A percentile compares a stretch with the other conserved stretches of the same genome.
Evolutionary conservation across 2,113 vertebrate genomes (phyloP).

Genomic region (Reinhardtius hippoglossoides): DNA sequence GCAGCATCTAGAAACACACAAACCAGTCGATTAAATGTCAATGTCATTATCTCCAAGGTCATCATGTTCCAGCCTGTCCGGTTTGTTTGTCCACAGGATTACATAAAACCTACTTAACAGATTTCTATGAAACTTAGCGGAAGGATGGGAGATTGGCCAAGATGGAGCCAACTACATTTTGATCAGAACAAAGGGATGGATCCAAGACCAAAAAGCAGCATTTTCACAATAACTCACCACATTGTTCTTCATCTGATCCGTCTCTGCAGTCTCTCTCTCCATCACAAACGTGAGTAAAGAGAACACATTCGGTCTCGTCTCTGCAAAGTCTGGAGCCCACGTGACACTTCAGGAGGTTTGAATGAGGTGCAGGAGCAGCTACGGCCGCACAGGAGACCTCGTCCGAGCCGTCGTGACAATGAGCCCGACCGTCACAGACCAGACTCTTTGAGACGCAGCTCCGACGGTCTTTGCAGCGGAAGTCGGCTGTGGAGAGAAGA

Average conservation of each 20-base stretch:
- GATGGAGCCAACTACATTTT: too few relatives aligned
- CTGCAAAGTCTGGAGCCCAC: slow-evolving; percentile 71
- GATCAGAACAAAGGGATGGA: too few relatives aligned
- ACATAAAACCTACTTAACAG: too few relatives aligned
- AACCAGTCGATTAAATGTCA: too few relatives aligned
- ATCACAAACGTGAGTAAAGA: slow-evolving; percentile 5
- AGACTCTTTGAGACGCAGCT: slow-evolving; percentile 72
- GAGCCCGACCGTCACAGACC: slow-evolving; percentile 84
- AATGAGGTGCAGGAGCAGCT: not conserved
- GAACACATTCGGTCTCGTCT: not conserved
- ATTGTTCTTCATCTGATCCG: slow-evolving; percentile 1
- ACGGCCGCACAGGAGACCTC: slow-evolving; percentile 77
- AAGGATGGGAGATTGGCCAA: too few relatives aligned
- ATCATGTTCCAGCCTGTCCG: too few relatives aligned
- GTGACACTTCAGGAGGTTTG: slow-evolving; percentile 60
- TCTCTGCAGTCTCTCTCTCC: slow-evolving; percentile 2
- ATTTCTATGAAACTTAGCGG: too few relatives aligned
- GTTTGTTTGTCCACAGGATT: too few relatives aligned
- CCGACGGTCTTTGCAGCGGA: slow-evolving; percentile 74
- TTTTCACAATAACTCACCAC: not conserved
- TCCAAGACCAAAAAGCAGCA: too few relatives aligned
- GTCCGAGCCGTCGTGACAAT: slow-evolving; percentile 88
- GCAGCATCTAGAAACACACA: not conserved
- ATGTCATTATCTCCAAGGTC: too few relatives aligned
- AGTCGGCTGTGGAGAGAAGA: slow-evolving; percentile 56